Conservation (phyloP, 2,888 invertebrate genomes). For the Drosophila siamana region DNA sequence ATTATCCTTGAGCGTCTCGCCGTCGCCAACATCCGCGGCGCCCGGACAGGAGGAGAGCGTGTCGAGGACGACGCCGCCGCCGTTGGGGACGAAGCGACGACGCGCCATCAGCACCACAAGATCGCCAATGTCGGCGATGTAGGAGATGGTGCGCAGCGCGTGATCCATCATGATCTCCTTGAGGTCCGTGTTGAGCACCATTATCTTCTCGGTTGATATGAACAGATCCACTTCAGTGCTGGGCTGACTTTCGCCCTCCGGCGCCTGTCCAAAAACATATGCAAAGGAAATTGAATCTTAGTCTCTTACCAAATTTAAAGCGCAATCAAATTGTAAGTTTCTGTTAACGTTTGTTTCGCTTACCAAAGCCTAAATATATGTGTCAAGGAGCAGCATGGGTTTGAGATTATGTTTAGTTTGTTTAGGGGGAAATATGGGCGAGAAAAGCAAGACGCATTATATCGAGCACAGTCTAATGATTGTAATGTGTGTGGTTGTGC, state of each 20-base stretch:
- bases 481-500: too few species aligned
- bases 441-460: slow-evolving; percentile 62
- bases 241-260: slow-evolving; percentile 98
- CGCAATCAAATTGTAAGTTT: slow-evolving; percentile 2
- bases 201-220: slow-evolving; percentile 99
- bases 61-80: slow-evolving; percentile 35
- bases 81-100: slow-evolving; percentile 92
- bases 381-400: slow-evolving; percentile 65
- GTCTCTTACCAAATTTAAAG: neutral
- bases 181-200: slow-evolving; percentile 99
- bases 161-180: slow-evolving; percentile 99
- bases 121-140: slow-evolving; percentile 99
- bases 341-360: slow-evolving; percentile 46
- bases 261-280: slow-evolving; percentile 91
- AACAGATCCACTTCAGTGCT: slow-evolving; percentile 99
- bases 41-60: slow-evolving; percentile 30
- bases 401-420: slow-evolving; percentile 1
- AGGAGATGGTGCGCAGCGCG: slow-evolving; percentile 98
- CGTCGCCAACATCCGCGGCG: slow-evolving; percentile 26
- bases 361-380: slow-evolving; percentile 79
- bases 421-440: slow-evolving; percentile 25
- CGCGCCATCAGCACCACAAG: slow-evolving; percentile 99
- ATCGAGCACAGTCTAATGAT: slow-evolving; percentile 31
- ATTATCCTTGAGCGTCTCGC: slow-evolving; percentile 35
- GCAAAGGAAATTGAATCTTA: too few species aligned